phyloP scores from a whole-genome alignment of 2,113 vertebrate species.

The Gasterosteus aculeatus region DNA sequence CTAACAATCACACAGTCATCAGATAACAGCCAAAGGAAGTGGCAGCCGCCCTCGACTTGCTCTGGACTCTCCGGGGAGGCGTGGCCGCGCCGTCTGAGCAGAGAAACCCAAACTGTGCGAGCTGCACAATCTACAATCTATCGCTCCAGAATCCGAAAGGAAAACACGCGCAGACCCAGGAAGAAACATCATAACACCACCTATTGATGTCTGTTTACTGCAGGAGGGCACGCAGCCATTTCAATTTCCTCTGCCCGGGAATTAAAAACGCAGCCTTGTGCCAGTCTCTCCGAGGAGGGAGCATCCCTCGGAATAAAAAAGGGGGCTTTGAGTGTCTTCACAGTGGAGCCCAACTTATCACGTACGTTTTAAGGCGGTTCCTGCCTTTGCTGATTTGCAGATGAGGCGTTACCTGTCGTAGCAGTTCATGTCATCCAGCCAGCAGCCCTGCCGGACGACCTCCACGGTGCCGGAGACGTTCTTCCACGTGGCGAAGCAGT shows the following conservation, averaged over 20 bases:
- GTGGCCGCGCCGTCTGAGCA: constrained; percentile 66
- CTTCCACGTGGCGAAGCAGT: constrained; percentile 99
- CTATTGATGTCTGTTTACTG: constrained; percentile 29
- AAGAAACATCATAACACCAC: constrained; percentile 8
- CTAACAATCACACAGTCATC: constrained; percentile 55
- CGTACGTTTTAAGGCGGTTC: too few relatives aligned
- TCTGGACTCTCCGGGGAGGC: constrained; percentile 71
- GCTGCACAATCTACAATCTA: constrained; percentile 46
- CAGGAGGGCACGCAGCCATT: constrained; percentile 3
- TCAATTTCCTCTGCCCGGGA: background rate
- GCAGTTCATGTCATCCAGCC: constrained; percentile 98
- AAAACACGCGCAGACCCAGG: constrained; percentile 31
- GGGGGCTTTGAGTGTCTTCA: constrained; percentile 21
- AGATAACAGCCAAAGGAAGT: constrained; percentile 77
- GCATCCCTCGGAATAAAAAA: constrained; percentile 13
- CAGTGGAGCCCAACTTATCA: background rate
- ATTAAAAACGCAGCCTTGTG: constrained; percentile 41
- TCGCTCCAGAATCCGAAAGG: constrained; percentile 41
- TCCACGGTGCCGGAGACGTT: constrained; percentile 94
- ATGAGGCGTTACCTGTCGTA: constrained; percentile 88
- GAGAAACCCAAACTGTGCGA: constrained; percentile 58
- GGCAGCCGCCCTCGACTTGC: constrained; percentile 70
- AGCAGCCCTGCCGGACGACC: constrained; percentile 97
- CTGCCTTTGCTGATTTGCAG: too few relatives aligned
- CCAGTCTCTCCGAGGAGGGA: constrained; percentile 1